Conservation (phyloP, 2,797 vertebrate genomes). For the Dendrocincla tyrannina region DNA sequence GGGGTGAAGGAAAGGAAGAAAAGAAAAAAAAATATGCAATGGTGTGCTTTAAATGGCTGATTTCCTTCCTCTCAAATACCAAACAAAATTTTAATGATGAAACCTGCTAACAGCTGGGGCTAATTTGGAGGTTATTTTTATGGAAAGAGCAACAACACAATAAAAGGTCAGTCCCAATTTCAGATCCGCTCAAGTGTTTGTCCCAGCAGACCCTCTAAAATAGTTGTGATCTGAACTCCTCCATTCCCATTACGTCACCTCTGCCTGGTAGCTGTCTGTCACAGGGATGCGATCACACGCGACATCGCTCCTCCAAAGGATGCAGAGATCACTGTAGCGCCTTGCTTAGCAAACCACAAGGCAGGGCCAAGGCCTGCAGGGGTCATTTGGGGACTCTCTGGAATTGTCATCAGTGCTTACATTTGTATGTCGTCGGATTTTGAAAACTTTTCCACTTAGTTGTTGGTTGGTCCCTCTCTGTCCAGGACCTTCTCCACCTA, state of each 20-base stretch:
- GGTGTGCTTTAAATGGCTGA: slow-evolving; percentile 21
- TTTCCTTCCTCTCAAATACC: slow-evolving; percentile 57
- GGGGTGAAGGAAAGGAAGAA: not conserved
- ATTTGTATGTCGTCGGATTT: not conserved
- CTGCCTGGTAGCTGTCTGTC: slow-evolving; percentile 14
- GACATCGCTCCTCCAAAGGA: not conserved
- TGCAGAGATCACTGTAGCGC: not conserved
- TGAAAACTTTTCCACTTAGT: not conserved
- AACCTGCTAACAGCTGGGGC: slow-evolving; percentile 66
- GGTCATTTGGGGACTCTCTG: slow-evolving; percentile 6
- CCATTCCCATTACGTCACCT: not conserved
- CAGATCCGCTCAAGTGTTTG: not conserved
- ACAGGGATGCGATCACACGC: not conserved
- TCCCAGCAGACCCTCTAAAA: slow-evolving; percentile 43
- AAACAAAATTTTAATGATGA: slow-evolving; percentile 54
- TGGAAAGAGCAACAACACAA: slow-evolving; percentile 40
- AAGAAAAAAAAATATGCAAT: not conserved
- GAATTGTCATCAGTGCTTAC: not conserved
- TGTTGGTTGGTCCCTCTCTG: not conserved
- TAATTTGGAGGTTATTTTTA: slow-evolving; percentile 71
- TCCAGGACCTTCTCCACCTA: not conserved
- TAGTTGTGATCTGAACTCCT: not conserved
- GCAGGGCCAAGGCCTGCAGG: not conserved
- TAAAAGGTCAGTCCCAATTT: slow-evolving; percentile 52
- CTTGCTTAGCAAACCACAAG: not conserved